Percentiles rank a stretch among this genome's conserved stretches.
phyloP scores from a whole-genome alignment of 2,888 invertebrate species.

The Leptopilina drosophilae region DNA sequence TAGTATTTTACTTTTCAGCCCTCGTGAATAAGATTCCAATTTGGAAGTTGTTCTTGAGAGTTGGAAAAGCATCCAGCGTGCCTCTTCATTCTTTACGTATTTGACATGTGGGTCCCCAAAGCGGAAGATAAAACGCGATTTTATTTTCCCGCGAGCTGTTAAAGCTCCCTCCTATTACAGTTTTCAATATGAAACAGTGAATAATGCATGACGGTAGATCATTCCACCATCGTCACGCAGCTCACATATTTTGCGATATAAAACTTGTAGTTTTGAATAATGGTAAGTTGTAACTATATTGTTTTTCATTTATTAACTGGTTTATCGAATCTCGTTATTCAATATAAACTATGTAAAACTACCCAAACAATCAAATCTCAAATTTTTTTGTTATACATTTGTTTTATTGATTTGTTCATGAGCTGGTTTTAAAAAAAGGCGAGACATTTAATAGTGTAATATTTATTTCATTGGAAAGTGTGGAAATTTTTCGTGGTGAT shows the following conservation, averaged over 20 bases:
- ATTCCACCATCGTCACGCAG: conserved; percentile 67
- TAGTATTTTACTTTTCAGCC: conserved; percentile 20
- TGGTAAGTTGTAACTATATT: conserved; percentile 66
- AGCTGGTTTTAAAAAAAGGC: background rate
- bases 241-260: conserved; percentile 71
- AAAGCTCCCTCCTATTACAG: conserved; percentile 58
- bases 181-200: conserved; percentile 71
- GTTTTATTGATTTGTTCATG: too few species aligned
- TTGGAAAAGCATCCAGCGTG: conserved; percentile 32
- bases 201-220: conserved; percentile 70
- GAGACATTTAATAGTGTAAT: background rate
- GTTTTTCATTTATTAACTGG: conserved; percentile 63
- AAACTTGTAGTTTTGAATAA: conserved; percentile 73
- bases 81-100: conserved; percentile 37
- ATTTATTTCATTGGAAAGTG: conserved; percentile 12
- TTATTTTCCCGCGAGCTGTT: conserved; percentile 57
- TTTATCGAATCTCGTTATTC: conserved; percentile 61
- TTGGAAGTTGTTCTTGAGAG: conserved; percentile 13
- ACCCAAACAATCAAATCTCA: background rate
- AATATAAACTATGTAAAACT: conserved; percentile 49
- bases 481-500: background rate
- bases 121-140: conserved; percentile 61
- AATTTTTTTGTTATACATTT: background rate
- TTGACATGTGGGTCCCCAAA: conserved; percentile 42
- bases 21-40: conserved; percentile 28